Percentiles rank a stretch among this genome's conserved stretches.
Evolutionary conservation across 2,113 vertebrate species (phyloP).

Genomic region (Nyctereutes procyonoides): DNA sequence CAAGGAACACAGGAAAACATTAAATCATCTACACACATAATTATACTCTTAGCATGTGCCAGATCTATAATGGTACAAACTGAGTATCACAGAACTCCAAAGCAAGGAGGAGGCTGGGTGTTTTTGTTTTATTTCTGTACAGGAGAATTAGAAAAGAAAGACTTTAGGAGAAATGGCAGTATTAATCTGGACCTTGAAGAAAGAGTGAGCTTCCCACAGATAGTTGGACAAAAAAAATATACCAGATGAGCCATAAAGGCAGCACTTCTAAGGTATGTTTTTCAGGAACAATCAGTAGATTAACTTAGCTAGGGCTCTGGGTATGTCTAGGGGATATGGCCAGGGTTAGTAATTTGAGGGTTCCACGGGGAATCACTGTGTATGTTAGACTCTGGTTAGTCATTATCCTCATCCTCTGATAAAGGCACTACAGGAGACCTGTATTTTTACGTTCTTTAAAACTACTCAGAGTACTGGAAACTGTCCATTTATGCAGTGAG

Average conservation of each 20-base stretch:
- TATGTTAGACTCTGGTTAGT: background rate
- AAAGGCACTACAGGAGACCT: background rate
- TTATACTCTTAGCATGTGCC: background rate
- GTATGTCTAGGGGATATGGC: background rate
- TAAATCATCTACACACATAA: background rate
- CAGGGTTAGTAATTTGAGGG: background rate
- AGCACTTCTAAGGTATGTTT: background rate
- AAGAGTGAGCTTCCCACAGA: background rate
- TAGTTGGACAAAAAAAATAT: background rate
- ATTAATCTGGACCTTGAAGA: background rate
- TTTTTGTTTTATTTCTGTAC: background rate
- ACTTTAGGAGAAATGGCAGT: background rate
- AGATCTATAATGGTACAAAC: background rate
- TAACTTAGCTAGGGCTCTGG: background rate
- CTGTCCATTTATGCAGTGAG: background rate
- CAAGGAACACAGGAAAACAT: background rate
- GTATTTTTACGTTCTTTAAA: conserved; percentile 27
- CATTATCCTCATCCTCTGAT: background rate
- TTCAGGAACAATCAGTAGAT: background rate
- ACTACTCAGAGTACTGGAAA: background rate
- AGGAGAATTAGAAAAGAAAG: background rate
- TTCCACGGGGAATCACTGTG: background rate
- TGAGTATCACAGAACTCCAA: rapidly evolving
- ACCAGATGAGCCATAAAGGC: background rate
- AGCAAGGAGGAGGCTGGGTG: background rate